Percentiles rank a stretch among this genome's conserved stretches.
Conservation (phyloP, 2,797 vertebrate genomes). For the Hirundo rustica region DNA sequence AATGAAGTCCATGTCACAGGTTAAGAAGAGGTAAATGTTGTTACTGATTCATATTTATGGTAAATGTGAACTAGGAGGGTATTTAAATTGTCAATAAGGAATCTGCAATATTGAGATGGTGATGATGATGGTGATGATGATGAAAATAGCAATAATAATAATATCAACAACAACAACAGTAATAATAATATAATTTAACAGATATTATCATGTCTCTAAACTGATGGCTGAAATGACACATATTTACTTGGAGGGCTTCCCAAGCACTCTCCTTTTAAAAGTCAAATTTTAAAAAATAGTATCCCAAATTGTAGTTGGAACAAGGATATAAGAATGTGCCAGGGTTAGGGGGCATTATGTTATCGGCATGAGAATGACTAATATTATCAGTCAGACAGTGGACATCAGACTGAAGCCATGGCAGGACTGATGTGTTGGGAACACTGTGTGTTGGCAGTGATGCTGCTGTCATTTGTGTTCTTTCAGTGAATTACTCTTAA, state of each 20-base stretch:
- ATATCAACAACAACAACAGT: not conserved
- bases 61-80: not conserved
- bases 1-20: not conserved
- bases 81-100: not conserved
- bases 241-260: not conserved
- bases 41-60: not conserved
- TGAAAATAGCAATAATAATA: not conserved
- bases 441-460: not conserved
- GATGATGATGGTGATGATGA: not conserved
- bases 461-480: not conserved
- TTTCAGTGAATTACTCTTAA: not conserved
- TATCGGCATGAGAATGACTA: not conserved
- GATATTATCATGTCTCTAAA: not conserved
- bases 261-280: not conserved
- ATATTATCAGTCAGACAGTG: not conserved
- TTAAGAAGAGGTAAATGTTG: not conserved
- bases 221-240: not conserved
- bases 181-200: not conserved
- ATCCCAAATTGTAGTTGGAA: not conserved
- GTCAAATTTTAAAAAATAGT: not conserved
- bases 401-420: not conserved
- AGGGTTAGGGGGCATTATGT: not conserved
- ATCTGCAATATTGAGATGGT: not conserved
- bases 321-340: not conserved
- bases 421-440: not conserved